Evolutionary conservation across 2,797 vertebrate species (phyloP).

Genomic region (Esox lucius): DNA sequence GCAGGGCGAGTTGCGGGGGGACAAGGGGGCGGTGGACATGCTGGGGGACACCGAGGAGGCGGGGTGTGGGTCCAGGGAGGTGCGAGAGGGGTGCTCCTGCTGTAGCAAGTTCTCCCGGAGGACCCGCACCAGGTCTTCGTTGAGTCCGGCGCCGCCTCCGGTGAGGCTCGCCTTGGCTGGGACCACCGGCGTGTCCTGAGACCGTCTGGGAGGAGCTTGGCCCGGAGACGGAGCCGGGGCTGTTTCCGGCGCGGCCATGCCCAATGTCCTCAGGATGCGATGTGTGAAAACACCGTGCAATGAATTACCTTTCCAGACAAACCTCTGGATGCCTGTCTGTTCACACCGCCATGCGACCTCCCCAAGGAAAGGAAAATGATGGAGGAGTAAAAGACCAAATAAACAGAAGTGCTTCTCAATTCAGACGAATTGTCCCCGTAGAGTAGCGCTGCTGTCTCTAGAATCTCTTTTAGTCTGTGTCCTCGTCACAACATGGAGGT

Average conservation of each 20-base stretch:
- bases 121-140: slow-evolving; percentile 78
- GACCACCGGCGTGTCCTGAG: background rate
- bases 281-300: background rate
- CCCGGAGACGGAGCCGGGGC: background rate
- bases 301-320: background rate
- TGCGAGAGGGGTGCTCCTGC: slow-evolving; percentile 47
- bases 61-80: background rate
- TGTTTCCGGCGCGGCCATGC: background rate
- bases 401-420: background rate
- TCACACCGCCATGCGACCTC: background rate
- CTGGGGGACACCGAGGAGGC: background rate
- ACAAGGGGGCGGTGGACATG: slow-evolving; percentile 61
- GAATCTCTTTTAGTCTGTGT: no score
- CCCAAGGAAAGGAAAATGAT: background rate
- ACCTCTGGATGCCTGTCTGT: background rate
- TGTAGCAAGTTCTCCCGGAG: slow-evolving; percentile 80
- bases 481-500: no score
- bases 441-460: background rate
- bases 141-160: slow-evolving; percentile 69
- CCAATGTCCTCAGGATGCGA: background rate
- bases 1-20: slow-evolving; percentile 78
- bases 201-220: background rate
- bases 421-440: background rate
- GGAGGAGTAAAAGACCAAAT: background rate
- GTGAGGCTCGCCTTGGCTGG: background rate